phyloP scores from a whole-genome alignment of 2,113 vertebrate species.

The Ovibos moschatus region DNA sequence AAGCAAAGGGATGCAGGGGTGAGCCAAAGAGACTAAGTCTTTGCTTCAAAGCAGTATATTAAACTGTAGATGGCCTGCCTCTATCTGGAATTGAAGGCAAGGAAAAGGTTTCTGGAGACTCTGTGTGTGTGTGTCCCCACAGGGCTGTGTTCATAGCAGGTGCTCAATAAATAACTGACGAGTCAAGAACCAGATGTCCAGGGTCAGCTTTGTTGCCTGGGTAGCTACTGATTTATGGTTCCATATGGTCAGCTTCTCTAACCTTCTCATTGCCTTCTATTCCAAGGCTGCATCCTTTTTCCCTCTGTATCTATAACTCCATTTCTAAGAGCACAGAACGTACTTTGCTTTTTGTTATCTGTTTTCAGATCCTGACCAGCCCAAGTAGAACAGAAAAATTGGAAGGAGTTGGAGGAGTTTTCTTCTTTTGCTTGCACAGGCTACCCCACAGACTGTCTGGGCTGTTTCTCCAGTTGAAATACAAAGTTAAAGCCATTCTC shows the following conservation, averaged over 20 bases:
- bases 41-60: not conserved
- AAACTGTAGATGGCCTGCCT: not conserved
- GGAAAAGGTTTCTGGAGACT: not conserved
- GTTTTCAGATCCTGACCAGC: not conserved
- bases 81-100: not conserved
- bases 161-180: constrained; percentile 34
- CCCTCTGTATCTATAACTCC: not conserved
- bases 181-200: constrained; percentile 33
- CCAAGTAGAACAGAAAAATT: not conserved
- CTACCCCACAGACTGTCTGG: not conserved
- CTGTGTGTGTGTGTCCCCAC: not conserved
- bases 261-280: not conserved
- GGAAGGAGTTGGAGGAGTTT: not conserved
- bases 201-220: not conserved
- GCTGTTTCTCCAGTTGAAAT: not conserved
- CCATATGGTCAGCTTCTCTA: constrained; percentile 3
- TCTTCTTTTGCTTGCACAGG: not conserved
- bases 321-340: not conserved
- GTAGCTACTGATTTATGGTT: not conserved
- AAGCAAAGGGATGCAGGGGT: not conserved
- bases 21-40: not conserved
- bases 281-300: not conserved
- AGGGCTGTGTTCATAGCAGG: not conserved
- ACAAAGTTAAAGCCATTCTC: not conserved
- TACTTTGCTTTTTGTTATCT: not conserved